Base-by-base conservation (phyloP, 2,113 vertebrate genomes). In the Dissostichus mawsoni region DNA sequence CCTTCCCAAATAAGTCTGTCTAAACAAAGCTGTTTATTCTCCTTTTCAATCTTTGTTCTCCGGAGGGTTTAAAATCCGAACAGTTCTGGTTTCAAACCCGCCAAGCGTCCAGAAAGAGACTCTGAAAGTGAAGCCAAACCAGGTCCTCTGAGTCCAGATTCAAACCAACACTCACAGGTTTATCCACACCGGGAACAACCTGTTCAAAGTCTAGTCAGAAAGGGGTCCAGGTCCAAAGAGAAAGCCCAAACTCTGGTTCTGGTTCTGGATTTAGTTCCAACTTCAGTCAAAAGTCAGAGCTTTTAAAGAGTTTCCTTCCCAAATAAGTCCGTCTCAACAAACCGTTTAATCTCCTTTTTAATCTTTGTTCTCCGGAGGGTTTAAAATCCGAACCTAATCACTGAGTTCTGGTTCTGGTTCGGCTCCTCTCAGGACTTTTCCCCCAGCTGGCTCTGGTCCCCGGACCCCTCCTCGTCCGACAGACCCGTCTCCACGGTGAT, bases 401-500 rank as follows among this genome's bases (percentile, higher is more conserved):
- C 5, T 0, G 13, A 58, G 57, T 36, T 63, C 14, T 10, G 29
- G 57, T 59, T 16, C 57, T 17, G 56, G 8, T 76, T 65, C n/a
- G 4, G 4, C 36, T 78, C 59, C 51, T 72, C 84, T 94, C 91
- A 93, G 86, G 91, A 95, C 77, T 94, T 94, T 7, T 79, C 83
- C 20, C 66, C 89, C 23, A 87, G 73, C 7, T 83, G 83, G 69
- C 76, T 76, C 29, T 29, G 80, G 7, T 87, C 92, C 64, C 80
- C 50, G 2, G 85, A 82, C 57, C 84, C 87, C 76, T 94, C 94
- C 63, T 92, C 90, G 0, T 95, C 93, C 0, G 88, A 93, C 3
- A 93, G 90, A 16, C 93, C 93, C 0, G 82, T 92, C 66, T 93
- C 94, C 69, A 92, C 71, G 0, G 92, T 89, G 14, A 94, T 93